Base-by-base conservation (phyloP, 2,888 invertebrate genomes). In the Tortrix viridana region DNA sequence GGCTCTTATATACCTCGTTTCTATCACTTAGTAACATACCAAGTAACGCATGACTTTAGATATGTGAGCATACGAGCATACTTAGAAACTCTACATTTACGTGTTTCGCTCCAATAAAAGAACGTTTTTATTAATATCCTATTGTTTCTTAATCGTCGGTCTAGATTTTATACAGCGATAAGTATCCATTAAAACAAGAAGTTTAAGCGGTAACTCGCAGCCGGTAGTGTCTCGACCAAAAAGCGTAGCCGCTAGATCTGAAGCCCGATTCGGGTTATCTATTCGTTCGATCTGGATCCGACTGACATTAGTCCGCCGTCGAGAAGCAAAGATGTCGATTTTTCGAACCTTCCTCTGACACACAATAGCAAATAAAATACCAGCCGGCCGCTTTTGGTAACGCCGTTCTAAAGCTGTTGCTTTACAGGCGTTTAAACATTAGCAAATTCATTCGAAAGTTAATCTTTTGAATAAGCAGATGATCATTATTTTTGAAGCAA, bases 101-200 rank as follows among this genome's bases (percentile, higher is more conserved):
- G 86, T 82, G 88, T 83, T 73, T 77, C 76, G 87, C 86, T 82
- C 82, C 74, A 74, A 73, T 79, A 82, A 80, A 76, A 80, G 64
- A 70, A 71, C 70, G 74, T 81, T 86, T 88, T 86, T 86, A 88
- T 87, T 88, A 85, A 88, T 84, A 84, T 84, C 76, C 90, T 82
- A 90, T 91, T 89, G 91, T 90, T 89, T 86, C 83, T 80, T 88
- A 88, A 89, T 89, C 86, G 75, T 79, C 79, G 79, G 75, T 83
- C 77, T 74, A 79, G 86, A 89, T 88, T 85, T 84, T 80, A 85
- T 86, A 82, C 74, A 74, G 75, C 80, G 87, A 89, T 88, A 90
- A 86, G 81, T 85, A 83, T 84, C 77, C 80, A 81, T 85, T 86
- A 86, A 88, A 88, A 86, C 81, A 81, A 84, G 84, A 81, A 82